Conservation (phyloP, 2,797 vertebrate genomes). For the Australoheros facetus region DNA sequence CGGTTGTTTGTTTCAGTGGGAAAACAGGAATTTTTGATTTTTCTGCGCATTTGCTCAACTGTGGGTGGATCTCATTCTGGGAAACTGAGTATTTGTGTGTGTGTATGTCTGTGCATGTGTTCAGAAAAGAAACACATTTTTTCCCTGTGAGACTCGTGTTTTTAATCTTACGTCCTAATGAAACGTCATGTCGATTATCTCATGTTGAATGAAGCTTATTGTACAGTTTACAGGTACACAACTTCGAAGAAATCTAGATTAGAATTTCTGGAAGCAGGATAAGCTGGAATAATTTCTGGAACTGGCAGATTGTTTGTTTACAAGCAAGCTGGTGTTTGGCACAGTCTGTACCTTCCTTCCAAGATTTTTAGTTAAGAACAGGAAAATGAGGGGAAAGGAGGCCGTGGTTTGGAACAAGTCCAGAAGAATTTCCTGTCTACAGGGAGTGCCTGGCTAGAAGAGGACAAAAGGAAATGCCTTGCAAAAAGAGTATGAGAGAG, state of each 20-base stretch:
- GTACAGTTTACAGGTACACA: not conserved
- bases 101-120: not conserved
- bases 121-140: slow-evolving; percentile 42
- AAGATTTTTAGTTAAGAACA: slow-evolving; percentile 38
- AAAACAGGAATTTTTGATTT: slow-evolving; percentile 55
- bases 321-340: slow-evolving; percentile 35
- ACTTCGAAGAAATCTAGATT: slow-evolving; percentile 6
- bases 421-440: slow-evolving; percentile 73
- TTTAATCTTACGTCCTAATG: slow-evolving; percentile 24
- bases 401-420: slow-evolving; percentile 55
- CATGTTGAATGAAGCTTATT: not conserved
- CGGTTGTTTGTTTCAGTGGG: slow-evolving; percentile 63
- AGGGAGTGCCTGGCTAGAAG: slow-evolving; percentile 53
- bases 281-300: slow-evolving; percentile 37
- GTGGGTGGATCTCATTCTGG: slow-evolving; percentile 68
- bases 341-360: slow-evolving; percentile 64
- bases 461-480: slow-evolving; percentile 69
- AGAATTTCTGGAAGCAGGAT: slow-evolving; percentile 12
- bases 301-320: slow-evolving; percentile 62
- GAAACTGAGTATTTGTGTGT: slow-evolving; percentile 38
- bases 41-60: slow-evolving; percentile 59
- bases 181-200: slow-evolving; percentile 12
- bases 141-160: not conserved
- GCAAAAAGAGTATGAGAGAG: slow-evolving; percentile 7
- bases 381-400: slow-evolving; percentile 44